Conservation (phyloP, 2,888 invertebrate species). For the Antheraea yamamai region DNA sequence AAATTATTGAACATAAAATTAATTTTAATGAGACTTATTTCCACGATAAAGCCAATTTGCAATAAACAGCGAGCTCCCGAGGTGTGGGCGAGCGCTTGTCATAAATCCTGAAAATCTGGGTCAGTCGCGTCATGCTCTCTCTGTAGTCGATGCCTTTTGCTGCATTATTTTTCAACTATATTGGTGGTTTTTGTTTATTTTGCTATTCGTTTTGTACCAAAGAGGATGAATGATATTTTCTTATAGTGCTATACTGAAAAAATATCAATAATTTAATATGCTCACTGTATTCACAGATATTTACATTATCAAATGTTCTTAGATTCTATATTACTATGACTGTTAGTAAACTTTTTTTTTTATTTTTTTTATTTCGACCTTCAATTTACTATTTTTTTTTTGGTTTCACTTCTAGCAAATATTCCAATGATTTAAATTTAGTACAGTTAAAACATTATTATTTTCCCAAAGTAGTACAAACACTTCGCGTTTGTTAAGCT, state of each 20-base stretch:
- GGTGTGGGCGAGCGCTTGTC: constrained; percentile 9
- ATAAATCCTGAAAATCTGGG: constrained; percentile 12
- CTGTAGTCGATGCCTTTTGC: background rate
- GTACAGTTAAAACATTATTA: too few relatives aligned
- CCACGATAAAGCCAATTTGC: constrained; percentile 13
- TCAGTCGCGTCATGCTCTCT: constrained; percentile 4
- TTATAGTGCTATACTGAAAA: background rate
- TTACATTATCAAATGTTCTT: too few relatives aligned
- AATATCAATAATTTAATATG: background rate
- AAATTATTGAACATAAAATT: constrained; percentile 5
- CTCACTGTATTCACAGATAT: too few relatives aligned
- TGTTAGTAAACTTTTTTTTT: background rate
- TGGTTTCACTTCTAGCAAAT: too few relatives aligned
- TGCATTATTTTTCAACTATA: background rate
- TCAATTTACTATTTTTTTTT: too few relatives aligned
- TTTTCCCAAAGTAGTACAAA: background rate
- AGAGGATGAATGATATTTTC: background rate
- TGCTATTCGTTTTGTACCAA: background rate
- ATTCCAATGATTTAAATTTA: background rate
- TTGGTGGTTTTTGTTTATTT: background rate
- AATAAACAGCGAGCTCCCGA: background rate
- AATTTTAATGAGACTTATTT: constrained; percentile 12
- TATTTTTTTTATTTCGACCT: background rate
- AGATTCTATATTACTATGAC: background rate
- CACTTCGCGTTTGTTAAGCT: constrained; percentile 1